Evolutionary conservation across 2,797 vertebrate genomes (phyloP), one percentile per base, ranked within the genome.

Genomic region (Zalophus californianus): DNA sequence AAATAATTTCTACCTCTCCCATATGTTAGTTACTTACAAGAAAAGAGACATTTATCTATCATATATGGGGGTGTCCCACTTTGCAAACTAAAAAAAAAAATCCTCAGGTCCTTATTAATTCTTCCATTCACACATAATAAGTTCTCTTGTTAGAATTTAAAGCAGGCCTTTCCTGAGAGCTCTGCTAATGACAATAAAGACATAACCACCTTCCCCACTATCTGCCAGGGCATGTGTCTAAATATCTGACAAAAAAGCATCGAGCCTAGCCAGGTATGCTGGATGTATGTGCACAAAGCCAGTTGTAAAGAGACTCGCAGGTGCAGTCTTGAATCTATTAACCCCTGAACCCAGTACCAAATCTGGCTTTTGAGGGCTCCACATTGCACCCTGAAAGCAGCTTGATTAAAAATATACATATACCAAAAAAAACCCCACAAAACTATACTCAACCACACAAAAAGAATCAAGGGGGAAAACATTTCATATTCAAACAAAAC

Each of bases 1-100:
- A 93, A 95, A 85, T 91, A 90, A 91, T 85, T 91, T 82, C 93
- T 62, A 85, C 68, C 41, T 80, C 44, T 93, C 93, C 66, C 50
- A 32, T 38, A 70, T 48, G 88, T 90, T 48, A 44, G 16, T 52
- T 84, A 95, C 23, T 44, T 58, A 60, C 2, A 38, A 91, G 25
- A 60, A 88, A 92, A 94, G 68, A 66, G 27, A 91, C 93, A 96
- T 41, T 58, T 62, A 64, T 79, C 64, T 73, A 80, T n/a, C 25
- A 35, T 7, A 56, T 83, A 70, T 4, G 80, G 29, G 70, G 35
- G 38, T 80, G 10, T 72, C 62, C 7, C 10, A 62, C 14, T 97
- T 92, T 70, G 5, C 27, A 90, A 94, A 96, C 35, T 79, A 52
- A 96, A 75, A 75, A 88, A 75, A 75, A 88, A 72, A 72, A 23